A percentile compares a stretch with the other conserved stretches of the same genome.
Evolutionary conservation across 2,797 vertebrate species (phyloP).

Genomic region (Acanthopagrus latus): DNA sequence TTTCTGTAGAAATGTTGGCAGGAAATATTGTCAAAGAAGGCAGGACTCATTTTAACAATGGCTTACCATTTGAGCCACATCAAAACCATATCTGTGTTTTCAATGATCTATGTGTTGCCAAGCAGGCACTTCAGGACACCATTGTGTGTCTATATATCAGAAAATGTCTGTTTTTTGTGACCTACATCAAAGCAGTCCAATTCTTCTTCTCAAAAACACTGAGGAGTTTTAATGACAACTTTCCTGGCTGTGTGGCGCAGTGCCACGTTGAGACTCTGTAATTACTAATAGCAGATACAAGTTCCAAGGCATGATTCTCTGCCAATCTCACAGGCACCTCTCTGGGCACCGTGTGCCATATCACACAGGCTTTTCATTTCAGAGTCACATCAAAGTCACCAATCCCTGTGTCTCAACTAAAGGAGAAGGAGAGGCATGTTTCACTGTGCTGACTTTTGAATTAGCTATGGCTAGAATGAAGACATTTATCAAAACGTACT

Average conservation of each 20-base stretch:
- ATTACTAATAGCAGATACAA: conserved; percentile 64
- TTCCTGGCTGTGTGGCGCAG: conserved; percentile 42
- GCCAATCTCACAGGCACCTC: conserved; percentile 67
- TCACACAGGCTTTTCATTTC: conserved; percentile 64
- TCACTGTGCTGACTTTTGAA: conserved; percentile 49
- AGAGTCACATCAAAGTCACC: conserved; percentile 72
- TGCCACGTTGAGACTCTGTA: conserved; percentile 55
- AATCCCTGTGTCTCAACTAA: conserved; percentile 23
- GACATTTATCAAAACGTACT: conserved; percentile 61
- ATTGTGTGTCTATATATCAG: conserved; percentile 34
- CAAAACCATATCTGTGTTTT: conserved; percentile 61
- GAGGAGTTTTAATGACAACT: conserved; percentile 66
- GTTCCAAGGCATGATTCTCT: conserved; percentile 48
- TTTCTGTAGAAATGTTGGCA: conserved; percentile 59
- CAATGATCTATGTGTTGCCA: conserved; percentile 61
- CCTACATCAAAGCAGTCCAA: conserved; percentile 59
- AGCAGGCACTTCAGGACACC: conserved; percentile 54
- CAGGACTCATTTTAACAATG: conserved; percentile 62
- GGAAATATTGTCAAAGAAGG: conserved; percentile 56
- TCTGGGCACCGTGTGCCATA: conserved; percentile 51
- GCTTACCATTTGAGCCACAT: conserved; percentile 58
- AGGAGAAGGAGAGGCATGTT: conserved; percentile 12
- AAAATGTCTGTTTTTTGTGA: conserved; percentile 40
- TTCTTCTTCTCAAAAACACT: conserved; percentile 32
- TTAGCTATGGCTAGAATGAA: conserved; percentile 49